Evolutionary conservation across 2,888 invertebrate species (phyloP).

Genomic region (Stenodema calcarata): DNA sequence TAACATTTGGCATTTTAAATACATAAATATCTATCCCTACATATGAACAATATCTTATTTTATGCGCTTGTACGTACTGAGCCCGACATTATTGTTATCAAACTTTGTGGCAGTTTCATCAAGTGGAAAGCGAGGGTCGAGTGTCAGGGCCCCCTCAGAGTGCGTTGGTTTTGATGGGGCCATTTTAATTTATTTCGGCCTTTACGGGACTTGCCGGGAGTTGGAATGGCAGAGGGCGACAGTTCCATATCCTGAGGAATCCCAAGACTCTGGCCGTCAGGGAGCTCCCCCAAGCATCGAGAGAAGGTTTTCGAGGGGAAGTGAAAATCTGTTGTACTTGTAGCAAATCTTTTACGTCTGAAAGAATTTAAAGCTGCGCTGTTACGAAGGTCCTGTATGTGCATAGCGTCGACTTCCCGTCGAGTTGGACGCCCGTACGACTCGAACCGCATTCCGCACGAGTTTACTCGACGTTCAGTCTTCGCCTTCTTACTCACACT

Average conservation of each 20-base stretch:
- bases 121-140: too few species aligned
- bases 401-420: not conserved
- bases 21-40: too few species aligned
- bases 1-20: too few species aligned
- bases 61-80: too few species aligned
- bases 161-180: too few species aligned
- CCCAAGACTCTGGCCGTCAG: not conserved
- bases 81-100: too few species aligned
- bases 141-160: too few species aligned
- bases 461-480: not conserved
- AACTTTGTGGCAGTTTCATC: too few species aligned
- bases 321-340: not conserved
- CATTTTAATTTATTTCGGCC: not conserved
- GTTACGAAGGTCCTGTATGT: not conserved
- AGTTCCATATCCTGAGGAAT: constrained; percentile 14
- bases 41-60: too few species aligned
- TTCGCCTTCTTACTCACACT: not conserved
- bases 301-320: not conserved
- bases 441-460: not conserved
- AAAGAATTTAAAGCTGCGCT: not conserved
- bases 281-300: not conserved
- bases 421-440: not conserved
- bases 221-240: not conserved
- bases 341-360: not conserved
- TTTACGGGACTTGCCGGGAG: not conserved